A percentile compares a stretch with the other conserved stretches of the same genome.
Evolutionary conservation across 2,113 vertebrate species (phyloP).

Genomic region (Phylloscopus trochilus): DNA sequence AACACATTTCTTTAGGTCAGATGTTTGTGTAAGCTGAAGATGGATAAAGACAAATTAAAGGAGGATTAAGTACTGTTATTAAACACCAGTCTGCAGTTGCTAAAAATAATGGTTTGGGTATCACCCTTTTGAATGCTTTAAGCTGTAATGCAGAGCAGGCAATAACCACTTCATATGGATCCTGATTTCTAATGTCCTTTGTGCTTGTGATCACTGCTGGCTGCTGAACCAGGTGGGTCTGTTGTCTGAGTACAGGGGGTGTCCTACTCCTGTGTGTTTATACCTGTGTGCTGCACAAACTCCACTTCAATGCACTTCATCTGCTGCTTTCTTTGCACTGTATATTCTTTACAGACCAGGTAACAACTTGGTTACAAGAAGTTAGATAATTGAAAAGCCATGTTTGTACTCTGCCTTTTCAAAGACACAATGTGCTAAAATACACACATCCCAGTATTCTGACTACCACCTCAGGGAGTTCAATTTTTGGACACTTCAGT

Average conservation of each 20-base stretch:
- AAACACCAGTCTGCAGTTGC: not conserved
- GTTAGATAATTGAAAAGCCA: not conserved
- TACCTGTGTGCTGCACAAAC: not conserved
- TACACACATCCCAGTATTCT: not conserved
- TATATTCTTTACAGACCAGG: not conserved
- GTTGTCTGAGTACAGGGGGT: not conserved
- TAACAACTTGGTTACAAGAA: not conserved
- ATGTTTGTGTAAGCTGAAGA: not conserved
- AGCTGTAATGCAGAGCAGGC: not conserved
- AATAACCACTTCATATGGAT: not conserved
- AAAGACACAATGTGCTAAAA: not conserved
- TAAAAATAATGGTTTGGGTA: not conserved
- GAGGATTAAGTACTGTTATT: not conserved
- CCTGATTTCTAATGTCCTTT: not conserved
- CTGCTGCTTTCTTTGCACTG: not conserved
- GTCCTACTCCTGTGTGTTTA: not conserved
- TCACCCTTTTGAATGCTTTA: not conserved
- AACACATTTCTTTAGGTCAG: not conserved
- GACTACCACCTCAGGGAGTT: not conserved
- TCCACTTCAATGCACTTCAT: not conserved
- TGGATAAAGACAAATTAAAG: not conserved
- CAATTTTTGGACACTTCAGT: not conserved
- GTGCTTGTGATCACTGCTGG: not conserved
- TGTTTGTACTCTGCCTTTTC: not conserved
- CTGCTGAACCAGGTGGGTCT: not conserved